Conservation (phyloP, 2,888 invertebrate genomes). For the Eugnorisma glareosa region DNA sequence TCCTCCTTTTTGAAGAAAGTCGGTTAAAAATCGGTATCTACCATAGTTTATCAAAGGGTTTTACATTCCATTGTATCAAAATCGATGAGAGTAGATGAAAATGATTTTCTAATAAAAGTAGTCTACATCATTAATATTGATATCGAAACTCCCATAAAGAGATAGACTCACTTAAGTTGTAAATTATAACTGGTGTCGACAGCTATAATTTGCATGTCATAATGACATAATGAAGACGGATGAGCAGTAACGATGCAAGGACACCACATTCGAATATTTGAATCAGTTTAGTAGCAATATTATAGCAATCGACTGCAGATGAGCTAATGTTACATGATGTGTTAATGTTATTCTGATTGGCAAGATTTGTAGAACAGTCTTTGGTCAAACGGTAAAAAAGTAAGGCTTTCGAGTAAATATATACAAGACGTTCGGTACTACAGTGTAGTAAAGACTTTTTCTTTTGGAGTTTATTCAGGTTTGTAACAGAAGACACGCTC, state of each 20-base stretch:
- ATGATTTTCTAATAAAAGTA: slow-evolving; percentile 4
- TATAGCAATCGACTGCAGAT: slow-evolving; percentile 35
- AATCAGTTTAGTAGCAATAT: slow-evolving; percentile 34
- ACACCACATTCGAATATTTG: slow-evolving; percentile 51
- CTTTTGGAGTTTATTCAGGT: background rate
- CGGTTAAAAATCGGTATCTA: no score
- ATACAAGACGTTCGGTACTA: background rate
- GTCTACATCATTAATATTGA: background rate
- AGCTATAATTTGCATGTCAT: slow-evolving; percentile 27
- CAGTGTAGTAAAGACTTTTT: background rate
- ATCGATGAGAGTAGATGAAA: background rate
- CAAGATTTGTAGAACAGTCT: slow-evolving; percentile 3
- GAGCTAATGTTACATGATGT: slow-evolving; percentile 16
- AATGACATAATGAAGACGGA: slow-evolving; percentile 44
- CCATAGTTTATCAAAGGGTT: background rate
- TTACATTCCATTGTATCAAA: background rate
- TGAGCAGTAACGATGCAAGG: slow-evolving; percentile 37
- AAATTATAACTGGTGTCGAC: slow-evolving; percentile 22
- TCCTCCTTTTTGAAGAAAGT: no score
- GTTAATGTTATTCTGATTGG: slow-evolving; percentile 39
- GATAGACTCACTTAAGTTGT: background rate
- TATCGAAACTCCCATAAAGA: background rate
- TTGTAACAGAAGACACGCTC: background rate
- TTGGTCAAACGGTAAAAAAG: background rate
- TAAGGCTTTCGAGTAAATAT: background rate